Percentiles rank a stretch among this genome's conserved stretches.
Evolutionary conservation across 2,888 invertebrate genomes (phyloP).

Genomic region (Resseliella maxima): DNA sequence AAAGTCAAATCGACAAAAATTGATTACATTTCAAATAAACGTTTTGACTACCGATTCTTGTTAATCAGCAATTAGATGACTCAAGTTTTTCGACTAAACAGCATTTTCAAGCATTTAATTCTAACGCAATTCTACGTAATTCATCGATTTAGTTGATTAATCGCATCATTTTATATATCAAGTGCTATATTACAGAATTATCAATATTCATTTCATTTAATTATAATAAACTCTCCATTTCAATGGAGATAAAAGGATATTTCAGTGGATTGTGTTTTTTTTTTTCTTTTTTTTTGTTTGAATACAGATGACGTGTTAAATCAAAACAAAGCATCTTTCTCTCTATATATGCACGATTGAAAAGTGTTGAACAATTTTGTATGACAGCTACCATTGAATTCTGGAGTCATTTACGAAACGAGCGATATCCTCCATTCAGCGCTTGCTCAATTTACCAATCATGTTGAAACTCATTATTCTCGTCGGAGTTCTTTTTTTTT

Average conservation of each 20-base stretch:
- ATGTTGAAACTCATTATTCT: conserved; percentile 34
- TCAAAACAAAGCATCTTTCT: conserved; percentile 1
- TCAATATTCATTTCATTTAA: conserved; percentile 46
- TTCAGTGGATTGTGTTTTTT: conserved; percentile 16
- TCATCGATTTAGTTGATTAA: conserved; percentile 5
- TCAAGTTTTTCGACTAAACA: not conserved
- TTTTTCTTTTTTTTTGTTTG: conserved; percentile 16
- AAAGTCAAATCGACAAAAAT: not conserved
- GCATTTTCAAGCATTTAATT: not conserved
- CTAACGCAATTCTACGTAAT: not conserved
- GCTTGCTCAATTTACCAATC: conserved; percentile 41
- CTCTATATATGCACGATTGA: not conserved
- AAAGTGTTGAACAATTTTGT: not conserved
- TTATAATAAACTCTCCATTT: not conserved
- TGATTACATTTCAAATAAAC: not conserved
- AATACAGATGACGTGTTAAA: conserved; percentile 26
- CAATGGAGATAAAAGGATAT: conserved; percentile 9
- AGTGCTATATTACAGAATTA: conserved; percentile 13
- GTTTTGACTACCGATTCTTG: not conserved
- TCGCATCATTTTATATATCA: not conserved
- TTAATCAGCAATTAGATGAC: conserved; percentile 40
- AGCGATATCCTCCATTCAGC: conserved; percentile 40
- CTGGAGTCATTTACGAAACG: conserved; percentile 11
- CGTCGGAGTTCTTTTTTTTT: too few species aligned
- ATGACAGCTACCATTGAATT: conserved; percentile 48